phyloP scores from a whole-genome alignment of 2,113 vertebrate genomes.

The Eira barbara region DNA sequence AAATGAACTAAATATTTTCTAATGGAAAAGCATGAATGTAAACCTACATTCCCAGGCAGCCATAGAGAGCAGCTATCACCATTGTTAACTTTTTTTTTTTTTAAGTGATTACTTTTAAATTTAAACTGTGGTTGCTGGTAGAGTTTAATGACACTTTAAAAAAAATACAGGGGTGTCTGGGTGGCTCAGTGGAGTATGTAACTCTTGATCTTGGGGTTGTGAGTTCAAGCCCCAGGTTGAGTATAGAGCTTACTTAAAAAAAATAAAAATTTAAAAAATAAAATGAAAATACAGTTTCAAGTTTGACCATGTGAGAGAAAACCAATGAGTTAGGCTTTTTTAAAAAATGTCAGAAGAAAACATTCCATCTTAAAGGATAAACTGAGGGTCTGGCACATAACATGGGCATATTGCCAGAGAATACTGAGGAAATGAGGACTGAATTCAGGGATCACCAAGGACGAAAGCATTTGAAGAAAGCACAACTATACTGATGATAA shows the following conservation, averaged over 20 bases:
- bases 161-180: neutral
- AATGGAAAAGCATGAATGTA: neutral
- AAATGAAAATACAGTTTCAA: neutral
- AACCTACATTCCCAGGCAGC: neutral
- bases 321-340: neutral
- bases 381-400: neutral
- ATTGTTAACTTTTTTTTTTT: neutral
- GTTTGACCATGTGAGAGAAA: neutral
- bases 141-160: neutral
- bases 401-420: neutral
- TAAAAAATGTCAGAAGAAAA: neutral
- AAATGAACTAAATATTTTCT: neutral
- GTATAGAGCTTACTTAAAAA: neutral
- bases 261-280: neutral
- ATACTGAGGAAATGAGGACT: neutral
- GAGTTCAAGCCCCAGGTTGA: neutral
- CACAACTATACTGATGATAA: neutral
- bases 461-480: neutral
- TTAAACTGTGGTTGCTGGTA: neutral
- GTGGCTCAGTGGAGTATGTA: neutral
- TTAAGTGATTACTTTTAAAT: neutral
- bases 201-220: neutral
- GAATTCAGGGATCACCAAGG: neutral
- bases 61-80: neutral
- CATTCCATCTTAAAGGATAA: neutral